Conservation (phyloP, 2,888 invertebrate genomes). For the Pyrrhia umbra region DNA sequence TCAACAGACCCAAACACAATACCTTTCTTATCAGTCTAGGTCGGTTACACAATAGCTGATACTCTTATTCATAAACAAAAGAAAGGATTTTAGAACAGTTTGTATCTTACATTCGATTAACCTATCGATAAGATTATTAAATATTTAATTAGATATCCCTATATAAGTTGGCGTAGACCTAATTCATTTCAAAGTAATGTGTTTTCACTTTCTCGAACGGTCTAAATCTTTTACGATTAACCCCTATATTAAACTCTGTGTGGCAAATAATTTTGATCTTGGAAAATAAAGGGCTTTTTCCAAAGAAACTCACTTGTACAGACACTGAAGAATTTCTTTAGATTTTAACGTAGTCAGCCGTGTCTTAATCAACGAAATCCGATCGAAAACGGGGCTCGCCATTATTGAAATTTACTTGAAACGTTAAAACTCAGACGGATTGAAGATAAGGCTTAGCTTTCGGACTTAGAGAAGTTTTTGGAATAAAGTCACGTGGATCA, state of each 20-base stretch:
- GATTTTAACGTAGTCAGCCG: conserved; percentile 47
- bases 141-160: too few relatives aligned
- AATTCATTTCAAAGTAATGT: not conserved
- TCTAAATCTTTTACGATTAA: conserved; percentile 36
- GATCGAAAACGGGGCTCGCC: conserved; percentile 51
- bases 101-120: not conserved
- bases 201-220: conserved; percentile 14
- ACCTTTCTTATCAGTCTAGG: conserved; percentile 32
- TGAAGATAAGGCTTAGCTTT: conserved; percentile 40
- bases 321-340: conserved; percentile 42
- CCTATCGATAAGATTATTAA: not conserved
- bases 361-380: conserved; percentile 62
- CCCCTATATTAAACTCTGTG: conserved; percentile 6
- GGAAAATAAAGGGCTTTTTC: not conserved
- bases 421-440: conserved; percentile 45
- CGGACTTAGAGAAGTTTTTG: too few relatives aligned
- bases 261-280: not conserved
- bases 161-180: not conserved
- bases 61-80: conserved; percentile 11
- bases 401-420: conserved; percentile 64
- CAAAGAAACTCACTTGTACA: conserved; percentile 16
- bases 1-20: conserved; percentile 29
- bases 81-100: not conserved
- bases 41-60: conserved; percentile 8
- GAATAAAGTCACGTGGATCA: too few relatives aligned